Percentiles rank a stretch among this genome's conserved stretches.
Evolutionary conservation across 2,888 invertebrate genomes (phyloP).

Genomic region (Hoplodrina ambigua): DNA sequence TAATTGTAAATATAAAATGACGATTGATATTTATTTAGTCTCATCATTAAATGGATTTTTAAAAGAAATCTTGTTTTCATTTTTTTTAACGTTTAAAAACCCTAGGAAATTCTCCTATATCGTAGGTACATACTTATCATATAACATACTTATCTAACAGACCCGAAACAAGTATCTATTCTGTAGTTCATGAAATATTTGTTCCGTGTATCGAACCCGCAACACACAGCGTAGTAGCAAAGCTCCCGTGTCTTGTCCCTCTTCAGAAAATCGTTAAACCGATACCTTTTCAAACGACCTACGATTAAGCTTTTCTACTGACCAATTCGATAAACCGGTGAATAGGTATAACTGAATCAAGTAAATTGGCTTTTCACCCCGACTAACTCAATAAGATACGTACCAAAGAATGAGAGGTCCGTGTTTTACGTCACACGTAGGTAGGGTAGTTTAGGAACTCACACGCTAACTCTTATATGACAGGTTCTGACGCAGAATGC

Average conservation of each 20-base stretch:
- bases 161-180: no score
- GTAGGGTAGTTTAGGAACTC: neutral
- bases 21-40: constrained; percentile 62
- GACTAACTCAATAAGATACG: constrained; percentile 58
- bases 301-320: constrained; percentile 21
- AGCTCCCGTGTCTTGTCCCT: neutral
- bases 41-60: constrained; percentile 64
- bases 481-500: no score
- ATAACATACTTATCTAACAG: no score
- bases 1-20: constrained; percentile 68
- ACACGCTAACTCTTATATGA: neutral
- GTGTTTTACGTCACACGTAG: constrained; percentile 9
- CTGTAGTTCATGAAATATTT: no score
- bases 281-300: constrained; percentile 8
- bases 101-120: no score
- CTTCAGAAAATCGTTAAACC: neutral
- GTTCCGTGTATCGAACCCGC: no score
- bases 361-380: constrained; percentile 63
- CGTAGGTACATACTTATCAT: no score
- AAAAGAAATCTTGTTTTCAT: constrained; percentile 31
- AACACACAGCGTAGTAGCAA: no score
- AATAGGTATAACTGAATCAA: constrained; percentile 60
- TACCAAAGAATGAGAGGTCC: constrained; percentile 17
- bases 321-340: constrained; percentile 48
- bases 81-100: no score